Base-by-base conservation (phyloP, 2,797 vertebrate genomes). In the Pantherophis alleghaniensis region DNA sequence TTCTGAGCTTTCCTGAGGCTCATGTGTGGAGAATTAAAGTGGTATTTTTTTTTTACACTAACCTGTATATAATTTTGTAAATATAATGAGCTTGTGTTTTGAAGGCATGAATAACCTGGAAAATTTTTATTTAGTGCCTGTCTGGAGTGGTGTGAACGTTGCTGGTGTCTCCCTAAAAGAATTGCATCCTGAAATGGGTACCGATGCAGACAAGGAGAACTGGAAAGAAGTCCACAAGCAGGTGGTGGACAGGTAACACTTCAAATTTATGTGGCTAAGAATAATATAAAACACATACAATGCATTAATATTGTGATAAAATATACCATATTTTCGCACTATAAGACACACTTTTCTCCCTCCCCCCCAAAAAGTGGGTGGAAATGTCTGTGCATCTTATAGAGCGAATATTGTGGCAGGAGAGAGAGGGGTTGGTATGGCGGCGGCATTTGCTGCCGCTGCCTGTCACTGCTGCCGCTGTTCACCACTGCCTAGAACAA, bases 121-220 rank as follows among this genome's bases (percentile, higher is more conserved):
- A 42, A 94, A 16, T 63, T 24, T 92, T 94, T 86, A 4, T 93
- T 2, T 90, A 99, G 99, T 99, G 92, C 98, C 99, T 6, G 99
- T 99, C 57, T 99, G 99, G 99, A 99, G 99, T 2, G 99, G 99
- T 0, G 98, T 99, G 89, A 99, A 99, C 0, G 98, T 99, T 79
- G 99, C 99, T 20, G 99, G 99, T 0, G 99, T 99, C 91, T 98
- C 98, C 91, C 98, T 99, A 95, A 98, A 99, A 97, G 92, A 56
- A 57, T 97, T 99, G 94, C 98, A 99, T 96, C 99, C 99, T 69
- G 97, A 98, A 0, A 93, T 99, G 96, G 99, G 99, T 79, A 96
- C 96, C 16, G 99, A 99, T 0, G 95, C 94, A 59, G 99, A 99
- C 96, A 97, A 97, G 88, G 99, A 99, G 89, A 97, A 99, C 88